Evolutionary conservation across 2,113 vertebrate species (phyloP).

Genomic region (Myocastor coypus): DNA sequence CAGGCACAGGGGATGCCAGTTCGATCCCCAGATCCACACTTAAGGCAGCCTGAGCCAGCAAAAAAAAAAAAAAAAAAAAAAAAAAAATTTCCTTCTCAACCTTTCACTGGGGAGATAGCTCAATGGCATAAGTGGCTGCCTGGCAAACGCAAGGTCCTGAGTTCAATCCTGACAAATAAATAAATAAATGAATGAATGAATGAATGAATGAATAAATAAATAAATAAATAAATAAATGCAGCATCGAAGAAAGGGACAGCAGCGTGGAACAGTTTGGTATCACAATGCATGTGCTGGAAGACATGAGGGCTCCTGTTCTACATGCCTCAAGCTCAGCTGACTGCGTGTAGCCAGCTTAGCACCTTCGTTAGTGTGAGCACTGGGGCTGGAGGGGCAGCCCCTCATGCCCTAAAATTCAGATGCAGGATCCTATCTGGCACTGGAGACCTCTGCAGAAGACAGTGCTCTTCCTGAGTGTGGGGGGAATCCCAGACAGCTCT

Average conservation of each 20-base stretch:
- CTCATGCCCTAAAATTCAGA: constrained; percentile 44
- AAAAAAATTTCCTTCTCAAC: too few species aligned
- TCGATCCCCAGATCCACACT: too few species aligned
- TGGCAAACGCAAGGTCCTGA: too few species aligned
- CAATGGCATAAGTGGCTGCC: too few species aligned
- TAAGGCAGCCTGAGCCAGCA: too few species aligned
- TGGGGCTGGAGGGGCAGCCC: not conserved
- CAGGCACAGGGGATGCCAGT: too few species aligned
- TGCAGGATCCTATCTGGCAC: not conserved
- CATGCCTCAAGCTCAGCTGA: not conserved
- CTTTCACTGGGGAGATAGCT: too few species aligned
- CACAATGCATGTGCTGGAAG: not conserved
- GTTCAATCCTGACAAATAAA: too few species aligned
- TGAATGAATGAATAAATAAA: too few species aligned
- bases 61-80: too few species aligned
- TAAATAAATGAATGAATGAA: too few species aligned
- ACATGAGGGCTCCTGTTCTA: not conserved
- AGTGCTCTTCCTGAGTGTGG: not conserved
- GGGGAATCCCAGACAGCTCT: not conserved
- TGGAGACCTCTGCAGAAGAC: not conserved
- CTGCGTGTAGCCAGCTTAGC: not conserved
- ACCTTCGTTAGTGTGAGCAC: not conserved
- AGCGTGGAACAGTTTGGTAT: not conserved
- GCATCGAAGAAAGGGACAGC: not conserved
- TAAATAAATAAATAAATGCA: too few species aligned